A percentile compares a stretch with the other conserved stretches of the same genome.
Conservation (phyloP, 1,140 invertebrate species). For the Venturia canescens region DNA sequence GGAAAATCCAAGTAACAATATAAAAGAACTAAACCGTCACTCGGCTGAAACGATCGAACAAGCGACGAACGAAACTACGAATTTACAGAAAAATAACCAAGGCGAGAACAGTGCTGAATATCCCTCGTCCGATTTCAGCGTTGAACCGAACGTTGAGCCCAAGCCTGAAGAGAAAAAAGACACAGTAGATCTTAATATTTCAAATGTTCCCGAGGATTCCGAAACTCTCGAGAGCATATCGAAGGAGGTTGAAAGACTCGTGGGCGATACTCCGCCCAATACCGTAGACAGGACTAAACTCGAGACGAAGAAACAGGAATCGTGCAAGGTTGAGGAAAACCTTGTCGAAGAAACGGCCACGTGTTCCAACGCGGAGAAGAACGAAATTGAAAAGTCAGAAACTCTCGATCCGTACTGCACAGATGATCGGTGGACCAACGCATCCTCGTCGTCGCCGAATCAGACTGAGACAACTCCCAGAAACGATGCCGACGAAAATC, state of each 20-base stretch:
- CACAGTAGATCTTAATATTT: neutral
- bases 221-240: slow-evolving; percentile 71
- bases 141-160: neutral
- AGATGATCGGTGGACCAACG: neutral
- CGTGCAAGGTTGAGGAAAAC: neutral
- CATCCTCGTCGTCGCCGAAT: neutral
- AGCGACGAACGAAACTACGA: neutral
- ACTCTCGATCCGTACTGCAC: neutral
- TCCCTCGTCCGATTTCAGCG: neutral
- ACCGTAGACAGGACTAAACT: neutral
- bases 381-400: neutral
- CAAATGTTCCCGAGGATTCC: slow-evolving; percentile 53
- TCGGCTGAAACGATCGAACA: neutral
- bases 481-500: neutral
- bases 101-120: neutral
- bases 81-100: neutral
- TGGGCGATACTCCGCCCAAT: slow-evolving; percentile 50
- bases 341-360: neutral
- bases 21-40: neutral
- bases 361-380: neutral
- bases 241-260: slow-evolving; percentile 66
- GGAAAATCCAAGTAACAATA: neutral
- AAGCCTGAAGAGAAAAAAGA: slow-evolving; percentile 26
- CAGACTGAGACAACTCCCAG: neutral
- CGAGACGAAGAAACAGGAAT: neutral